Base-by-base conservation (phyloP, 2,113 vertebrate species). In the Tragelaphus scriptus region DNA sequence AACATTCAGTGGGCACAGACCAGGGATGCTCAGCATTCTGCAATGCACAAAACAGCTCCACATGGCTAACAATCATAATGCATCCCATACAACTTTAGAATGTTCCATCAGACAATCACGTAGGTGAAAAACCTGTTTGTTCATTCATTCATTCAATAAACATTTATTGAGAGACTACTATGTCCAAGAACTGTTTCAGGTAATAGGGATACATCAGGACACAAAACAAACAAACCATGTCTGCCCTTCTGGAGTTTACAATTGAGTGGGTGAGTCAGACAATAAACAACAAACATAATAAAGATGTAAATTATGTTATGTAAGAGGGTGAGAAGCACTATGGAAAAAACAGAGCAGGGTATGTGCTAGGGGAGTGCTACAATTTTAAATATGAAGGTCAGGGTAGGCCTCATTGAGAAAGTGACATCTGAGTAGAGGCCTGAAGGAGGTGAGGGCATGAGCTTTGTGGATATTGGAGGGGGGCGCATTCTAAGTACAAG, bases 91-190 rank as follows among this genome's bases (percentile, higher is more conserved):
- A 65, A 77, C 87, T 92, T 95, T 85, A 94, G 53, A 95, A 63
- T 81, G 21, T 44, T 68, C 47, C 58, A 77, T n/a, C 59, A 88
- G 85, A 92, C n/a, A 55, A 63, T 91, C 71, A 91, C 19, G 36
- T 68, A 55, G 26, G 56, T 82, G 59, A 80, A 90, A 95, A 90
- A 26, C 15, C 7, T 79, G 16, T 44, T 93, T 49, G 84, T 91
- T 93, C 58, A 56, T 91, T 91, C 53, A 93, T 91, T 96, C n/a
- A 88, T 80, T 95, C 53, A 51, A 79, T 6, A 90, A 98, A 88
- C 32, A 94, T 58, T 92, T 93, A 93, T 26, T 94, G 32, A 82
- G 86, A 93, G 87, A 8, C 44, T 95, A 90, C 59, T 75, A n/a
- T 63, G 65, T 89, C 44, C 80, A 96, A 93, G 82, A 44, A 65